Conservation (phyloP, 2,797 vertebrate species). For the Anisognathus igniventris region DNA sequence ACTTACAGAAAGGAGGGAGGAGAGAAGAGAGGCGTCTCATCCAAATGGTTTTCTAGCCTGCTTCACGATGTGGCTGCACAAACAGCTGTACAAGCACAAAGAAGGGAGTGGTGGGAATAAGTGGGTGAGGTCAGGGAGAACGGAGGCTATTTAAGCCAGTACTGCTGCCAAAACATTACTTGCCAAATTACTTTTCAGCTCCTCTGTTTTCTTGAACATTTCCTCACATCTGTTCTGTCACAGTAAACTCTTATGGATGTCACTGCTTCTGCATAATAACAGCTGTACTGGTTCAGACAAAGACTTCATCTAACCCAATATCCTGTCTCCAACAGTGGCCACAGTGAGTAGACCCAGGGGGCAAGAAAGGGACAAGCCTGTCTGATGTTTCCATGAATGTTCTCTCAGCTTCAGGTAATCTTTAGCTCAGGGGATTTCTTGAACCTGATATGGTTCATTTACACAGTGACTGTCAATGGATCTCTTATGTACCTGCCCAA, state of each 20-base stretch:
- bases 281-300: conserved; percentile 13
- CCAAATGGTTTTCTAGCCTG: neutral
- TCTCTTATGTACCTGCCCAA: neutral
- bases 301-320: neutral
- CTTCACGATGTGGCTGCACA: neutral
- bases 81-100: conserved; percentile 47
- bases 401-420: neutral
- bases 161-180: conserved; percentile 13
- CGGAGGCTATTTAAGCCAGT: conserved; percentile 2
- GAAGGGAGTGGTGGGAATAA: conserved; percentile 46
- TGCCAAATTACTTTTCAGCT: conserved; percentile 39
- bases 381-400: neutral
- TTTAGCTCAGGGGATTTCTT: neutral
- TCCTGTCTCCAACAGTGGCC: conserved; percentile 16
- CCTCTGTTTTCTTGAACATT: conserved; percentile 34
- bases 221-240: conserved; percentile 46
- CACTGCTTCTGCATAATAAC: conserved; percentile 2
- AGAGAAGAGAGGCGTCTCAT: neutral
- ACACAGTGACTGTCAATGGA: neutral
- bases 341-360: neutral
- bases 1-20: neutral
- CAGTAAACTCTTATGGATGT: conserved; percentile 1
- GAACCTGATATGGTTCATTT: neutral
- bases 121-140: conserved; percentile 44
- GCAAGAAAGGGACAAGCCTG: neutral